Base-by-base conservation (phyloP, 2,888 invertebrate species). In the Troglohyphantes excavatus region DNA sequence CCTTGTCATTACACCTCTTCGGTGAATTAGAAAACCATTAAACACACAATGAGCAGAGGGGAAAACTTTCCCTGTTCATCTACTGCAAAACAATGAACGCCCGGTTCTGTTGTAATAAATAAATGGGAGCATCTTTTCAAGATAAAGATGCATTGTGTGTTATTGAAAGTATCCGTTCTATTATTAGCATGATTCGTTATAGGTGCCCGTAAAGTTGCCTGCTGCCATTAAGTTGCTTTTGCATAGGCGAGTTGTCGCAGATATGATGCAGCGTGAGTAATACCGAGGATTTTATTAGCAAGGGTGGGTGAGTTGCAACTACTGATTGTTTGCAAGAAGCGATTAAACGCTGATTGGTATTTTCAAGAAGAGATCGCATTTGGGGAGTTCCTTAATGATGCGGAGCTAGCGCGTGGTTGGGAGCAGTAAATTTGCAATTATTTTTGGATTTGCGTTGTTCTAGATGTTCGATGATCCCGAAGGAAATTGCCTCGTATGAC, bases 11-110 rank as follows among this genome's bases (percentile, higher is more conserved):
- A 70, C 82, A 72, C 39, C n/a, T 59, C 39, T 21, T 39, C 23
- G 61, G 61, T 21, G 61, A 82, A 82, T 82, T 61, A 82, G 72
- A 70, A 82, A 82, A 61, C 72, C 82, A 82, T 82, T 82, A 82
- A 70, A 53, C 17, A 27, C 13, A 23, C 72, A 82, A 82, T 63
- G 39, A 82, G 26, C 59, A 19, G n/a, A 23, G 17, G 29, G 9
- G 39, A 65, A 67, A 72, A 61, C 70, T 82, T 82, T 70, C 70
- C 79, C 70, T 59, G 33, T 82, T 53, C n/a, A 9, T 61, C 13
- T 0, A 21, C 29, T n/a, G n/a, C n/a, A n/a, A 81, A 67, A 79
- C 19, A 63, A 46, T n/a, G 78, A 39, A 81, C 81, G 81, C 81
- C 81, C 68, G 67, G n/a, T n/a, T n/a, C 53, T 1, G n/a, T 53